A percentile compares a stretch with the other conserved stretches of the same genome.
These are phyloP conservation scores for Nothura maculosa DNA, from an alignment of 2,797 vertebrate genomes.

Conservation along the genomic window DNA sequence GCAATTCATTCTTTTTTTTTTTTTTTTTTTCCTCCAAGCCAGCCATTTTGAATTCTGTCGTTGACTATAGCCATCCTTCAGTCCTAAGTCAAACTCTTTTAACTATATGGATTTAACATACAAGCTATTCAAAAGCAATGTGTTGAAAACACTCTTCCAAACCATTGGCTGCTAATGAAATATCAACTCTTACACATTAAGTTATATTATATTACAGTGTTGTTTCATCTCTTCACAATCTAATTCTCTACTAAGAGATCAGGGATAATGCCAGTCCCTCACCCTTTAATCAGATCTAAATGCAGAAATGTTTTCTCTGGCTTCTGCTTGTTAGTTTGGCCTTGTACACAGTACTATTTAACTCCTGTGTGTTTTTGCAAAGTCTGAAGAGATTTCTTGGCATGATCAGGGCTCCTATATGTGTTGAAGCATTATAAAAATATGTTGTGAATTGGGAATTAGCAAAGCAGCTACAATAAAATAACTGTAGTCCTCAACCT, in stretches of 20 bases:
- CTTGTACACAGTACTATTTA: neutral
- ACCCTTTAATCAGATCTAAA: slow-evolving; percentile 45
- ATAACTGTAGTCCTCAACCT: slow-evolving; percentile 18
- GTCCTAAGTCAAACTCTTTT: neutral
- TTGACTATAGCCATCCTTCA: neutral
- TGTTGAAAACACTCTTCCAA: slow-evolving; percentile 52
- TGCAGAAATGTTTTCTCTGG: slow-evolving; percentile 8
- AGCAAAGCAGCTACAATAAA: slow-evolving; percentile 23
- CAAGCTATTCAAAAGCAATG: neutral
- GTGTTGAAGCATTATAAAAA: slow-evolving; percentile 26
- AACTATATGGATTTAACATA: slow-evolving; percentile 26
- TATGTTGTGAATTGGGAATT: neutral
- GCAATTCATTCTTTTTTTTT: neutral
- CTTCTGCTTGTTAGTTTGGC: slow-evolving; percentile 1
- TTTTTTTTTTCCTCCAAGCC: neutral
- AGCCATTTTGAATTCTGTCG: neutral
- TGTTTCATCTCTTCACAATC: slow-evolving; percentile 12
- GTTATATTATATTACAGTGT: neutral
- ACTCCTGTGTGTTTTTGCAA: slow-evolving; percentile 19
- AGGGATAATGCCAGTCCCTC: neutral
- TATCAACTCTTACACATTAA: slow-evolving; percentile 19
- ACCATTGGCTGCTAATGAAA: slow-evolving; percentile 34
- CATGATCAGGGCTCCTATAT: neutral
- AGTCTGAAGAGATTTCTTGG: slow-evolving; percentile 14
- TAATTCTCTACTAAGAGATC: neutral